phyloP scores from a whole-genome alignment of 2,888 invertebrate species.

The Tridacna gigas region DNA sequence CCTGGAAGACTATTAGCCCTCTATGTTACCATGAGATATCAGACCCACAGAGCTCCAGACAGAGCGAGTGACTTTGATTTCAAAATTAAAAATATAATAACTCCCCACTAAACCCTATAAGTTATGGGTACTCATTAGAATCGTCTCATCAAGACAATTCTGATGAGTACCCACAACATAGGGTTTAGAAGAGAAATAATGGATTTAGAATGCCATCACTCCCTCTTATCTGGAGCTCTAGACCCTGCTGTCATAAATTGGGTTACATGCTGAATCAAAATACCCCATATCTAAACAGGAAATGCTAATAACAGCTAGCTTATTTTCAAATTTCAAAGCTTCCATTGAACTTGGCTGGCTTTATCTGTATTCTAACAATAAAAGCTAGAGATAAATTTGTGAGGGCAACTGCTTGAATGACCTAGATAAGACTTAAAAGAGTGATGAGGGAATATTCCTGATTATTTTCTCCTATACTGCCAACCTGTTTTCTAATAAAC shows the following conservation, averaged over 20 bases:
- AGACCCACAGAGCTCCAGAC: too few relatives aligned
- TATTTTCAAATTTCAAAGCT: slow-evolving; percentile 19
- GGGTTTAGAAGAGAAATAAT: not conserved
- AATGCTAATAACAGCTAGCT: slow-evolving; percentile 5
- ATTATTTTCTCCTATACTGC: not conserved
- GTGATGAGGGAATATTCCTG: too few relatives aligned
- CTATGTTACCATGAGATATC: too few relatives aligned
- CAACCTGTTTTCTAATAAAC: not conserved
- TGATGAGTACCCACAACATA: not conserved
- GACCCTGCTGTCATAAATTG: not conserved
- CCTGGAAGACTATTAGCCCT: too few relatives aligned
- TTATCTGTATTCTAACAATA: slow-evolving; percentile 20
- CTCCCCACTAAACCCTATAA: not conserved
- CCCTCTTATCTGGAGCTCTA: not conserved
- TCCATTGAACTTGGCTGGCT: slow-evolving; percentile 9
- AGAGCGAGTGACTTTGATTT: too few relatives aligned
- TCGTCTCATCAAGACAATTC: not conserved
- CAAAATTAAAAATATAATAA: not conserved
- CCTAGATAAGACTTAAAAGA: too few relatives aligned
- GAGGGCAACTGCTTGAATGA: not conserved
- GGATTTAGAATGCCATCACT: not conserved
- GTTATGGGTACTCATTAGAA: not conserved
- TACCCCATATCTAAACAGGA: slow-evolving; percentile 10
- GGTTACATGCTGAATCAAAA: not conserved
- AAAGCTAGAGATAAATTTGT: not conserved